Evolutionary conservation across 2,888 invertebrate species (phyloP), one percentile per base, ranked within the genome.

Genomic region (Tetramorium bicarinatum): DNA sequence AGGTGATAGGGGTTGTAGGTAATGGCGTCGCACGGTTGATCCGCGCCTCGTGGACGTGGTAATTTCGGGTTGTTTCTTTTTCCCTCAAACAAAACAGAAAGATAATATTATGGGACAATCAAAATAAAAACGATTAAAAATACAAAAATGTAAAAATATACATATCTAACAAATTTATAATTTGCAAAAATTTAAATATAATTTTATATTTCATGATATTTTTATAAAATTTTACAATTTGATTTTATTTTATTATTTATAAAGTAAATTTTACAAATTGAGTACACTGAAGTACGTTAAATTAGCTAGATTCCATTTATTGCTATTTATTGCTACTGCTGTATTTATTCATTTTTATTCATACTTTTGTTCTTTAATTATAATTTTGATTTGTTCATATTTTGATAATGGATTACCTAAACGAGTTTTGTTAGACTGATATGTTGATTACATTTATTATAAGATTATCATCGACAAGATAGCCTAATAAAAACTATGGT

Each of bases 1-100:
- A 47, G n/a, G 49, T 80, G 79, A 80, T 80, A 72, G 72, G n/a
- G 49, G 72, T 49, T 72, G 59, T 72, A 47, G 56, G 18, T 80
- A 72, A 61, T 80, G 59, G 47, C 59, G 18, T 49, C 72, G 59
- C 47, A 38, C 4, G 71, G 34, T 34, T 79, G 59, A 71, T 79
- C 62, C 75, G 34, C 29, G 21, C 62, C 21, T 71, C 47, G 34
- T 69, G 54, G 44, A 77, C 34, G 44, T 47, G 49, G 59, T 72
- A 72, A 80, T 80, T 80, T 80, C n/a, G 13, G 21, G 6, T 38
- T 49, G 47, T 47, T 80, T 49, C 25, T 80, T 49, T 80, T 72
- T 34, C 11, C 13, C 9, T n/a, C 15, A 13, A 71, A 47, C 38
- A 47, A 54, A 77, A 47, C 47, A 18, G 3, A 47, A 56, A 21